Evolutionary conservation across 2,888 invertebrate genomes (phyloP).

Genomic region (Drosophila paranaensis): DNA sequence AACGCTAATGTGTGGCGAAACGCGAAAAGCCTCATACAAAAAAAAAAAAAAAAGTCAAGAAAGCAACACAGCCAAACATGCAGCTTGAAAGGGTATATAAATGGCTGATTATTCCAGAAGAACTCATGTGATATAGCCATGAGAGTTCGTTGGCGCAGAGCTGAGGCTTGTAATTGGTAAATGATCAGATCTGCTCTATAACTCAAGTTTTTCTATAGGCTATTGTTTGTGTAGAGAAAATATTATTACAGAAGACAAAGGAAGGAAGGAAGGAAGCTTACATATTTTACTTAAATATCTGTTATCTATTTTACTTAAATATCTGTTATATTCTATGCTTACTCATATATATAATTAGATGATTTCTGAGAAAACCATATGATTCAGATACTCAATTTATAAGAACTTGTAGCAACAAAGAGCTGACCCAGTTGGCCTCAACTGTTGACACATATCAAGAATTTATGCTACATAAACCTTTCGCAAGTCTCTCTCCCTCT

Average conservation of each 20-base stretch:
- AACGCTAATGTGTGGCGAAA: conserved; percentile 63
- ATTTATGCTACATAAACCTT: background rate
- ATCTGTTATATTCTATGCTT: too few species aligned
- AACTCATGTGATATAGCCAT: background rate
- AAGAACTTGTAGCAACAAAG: too few species aligned
- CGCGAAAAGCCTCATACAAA: conserved; percentile 13
- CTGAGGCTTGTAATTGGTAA: background rate
- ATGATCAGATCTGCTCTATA: background rate
- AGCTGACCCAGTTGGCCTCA: too few species aligned
- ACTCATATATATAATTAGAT: too few species aligned
- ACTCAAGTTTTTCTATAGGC: background rate
- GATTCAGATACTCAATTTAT: too few species aligned
- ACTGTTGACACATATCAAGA: background rate
- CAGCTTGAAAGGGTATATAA: background rate
- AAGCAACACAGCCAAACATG: background rate
- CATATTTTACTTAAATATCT: too few species aligned
- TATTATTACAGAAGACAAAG: too few species aligned
- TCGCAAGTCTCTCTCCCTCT: background rate
- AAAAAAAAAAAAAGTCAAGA: background rate
- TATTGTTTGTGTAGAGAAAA: background rate
- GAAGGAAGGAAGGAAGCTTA: too few species aligned
- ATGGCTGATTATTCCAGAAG: background rate
- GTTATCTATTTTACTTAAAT: too few species aligned
- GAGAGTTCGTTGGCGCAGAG: background rate
- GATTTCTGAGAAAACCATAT: too few species aligned